Evolutionary conservation across 2,113 vertebrate genomes (phyloP).

Genomic region (Platanista minor): DNA sequence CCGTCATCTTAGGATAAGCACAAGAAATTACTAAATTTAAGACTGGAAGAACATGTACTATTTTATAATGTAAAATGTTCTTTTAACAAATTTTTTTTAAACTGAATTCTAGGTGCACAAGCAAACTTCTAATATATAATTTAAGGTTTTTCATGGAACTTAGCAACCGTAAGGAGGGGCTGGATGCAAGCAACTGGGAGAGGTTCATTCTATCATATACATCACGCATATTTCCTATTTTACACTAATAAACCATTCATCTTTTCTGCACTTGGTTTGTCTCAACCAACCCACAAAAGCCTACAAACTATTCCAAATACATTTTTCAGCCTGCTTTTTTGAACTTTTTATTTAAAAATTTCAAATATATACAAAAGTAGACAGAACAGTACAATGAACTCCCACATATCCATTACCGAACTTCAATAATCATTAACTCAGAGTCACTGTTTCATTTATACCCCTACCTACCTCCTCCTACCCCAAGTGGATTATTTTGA

Average conservation of each 20-base stretch:
- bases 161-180: neutral
- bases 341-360: neutral
- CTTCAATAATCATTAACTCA: neutral
- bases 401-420: neutral
- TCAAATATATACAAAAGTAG: neutral
- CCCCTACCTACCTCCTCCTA: neutral
- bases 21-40: neutral
- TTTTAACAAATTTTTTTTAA: neutral
- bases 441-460: neutral
- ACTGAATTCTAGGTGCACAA: neutral
- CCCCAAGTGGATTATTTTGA: neutral
- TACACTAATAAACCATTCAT: neutral
- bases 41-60: neutral
- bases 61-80: neutral
- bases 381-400: neutral
- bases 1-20: neutral
- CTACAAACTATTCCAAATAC: neutral
- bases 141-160: neutral
- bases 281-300: neutral
- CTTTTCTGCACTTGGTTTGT: neutral
- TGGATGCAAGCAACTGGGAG: neutral
- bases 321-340: neutral
- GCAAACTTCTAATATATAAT: neutral
- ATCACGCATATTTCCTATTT: neutral
- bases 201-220: neutral